Base-by-base conservation (phyloP, 2,113 vertebrate genomes). In the Neolamprologus caudopunctatus region DNA sequence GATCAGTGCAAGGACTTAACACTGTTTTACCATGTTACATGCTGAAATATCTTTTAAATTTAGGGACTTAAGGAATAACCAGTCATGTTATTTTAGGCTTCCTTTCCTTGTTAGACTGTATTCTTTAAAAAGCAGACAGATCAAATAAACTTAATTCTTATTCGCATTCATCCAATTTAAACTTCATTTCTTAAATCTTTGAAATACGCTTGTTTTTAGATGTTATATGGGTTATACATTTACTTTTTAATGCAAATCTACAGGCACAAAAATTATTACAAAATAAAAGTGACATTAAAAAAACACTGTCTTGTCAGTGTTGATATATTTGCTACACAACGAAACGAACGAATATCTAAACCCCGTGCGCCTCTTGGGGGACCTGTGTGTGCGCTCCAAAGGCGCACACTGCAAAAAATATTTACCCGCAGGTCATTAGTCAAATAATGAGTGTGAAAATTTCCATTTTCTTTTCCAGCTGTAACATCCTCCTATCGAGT, bases 351-450 rank as follows among this genome's bases (percentile, higher is more conserved):
- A 51, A 6, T 51, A 51, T 51, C 73, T 13, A 63, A 50, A 86
- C 13, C 51, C 82, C 4, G 85, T 81, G 91, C 83, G 85, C 13
- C 58, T 90, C 55, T 55, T 16, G 8, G 16, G 83, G 63, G 61
- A 93, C 81, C 81, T 40, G 87, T 71, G 84, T 40, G 85, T 91
- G 90, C 86, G 75, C 83, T 79, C 86, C 37, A 24, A 88, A 63
- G 61, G 79, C 82, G 88, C 19, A 90, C 93, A 87, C 92, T 91
- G 90, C 82, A 90, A 91, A 85, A 90, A 89, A 85, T 75, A 53
- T 26, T 5, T 84, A 80, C 7, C 83, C 42, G 33, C 79, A 33
- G 85, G 50, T 35, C 40, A 35, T 83, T 51, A 40, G 8, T 68
- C 37, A 53, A 42, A 75, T n/a, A 57, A 42, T 47, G 73, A 86